Conservation (phyloP, 1,140 invertebrate species). For the Drosophila serrata region DNA sequence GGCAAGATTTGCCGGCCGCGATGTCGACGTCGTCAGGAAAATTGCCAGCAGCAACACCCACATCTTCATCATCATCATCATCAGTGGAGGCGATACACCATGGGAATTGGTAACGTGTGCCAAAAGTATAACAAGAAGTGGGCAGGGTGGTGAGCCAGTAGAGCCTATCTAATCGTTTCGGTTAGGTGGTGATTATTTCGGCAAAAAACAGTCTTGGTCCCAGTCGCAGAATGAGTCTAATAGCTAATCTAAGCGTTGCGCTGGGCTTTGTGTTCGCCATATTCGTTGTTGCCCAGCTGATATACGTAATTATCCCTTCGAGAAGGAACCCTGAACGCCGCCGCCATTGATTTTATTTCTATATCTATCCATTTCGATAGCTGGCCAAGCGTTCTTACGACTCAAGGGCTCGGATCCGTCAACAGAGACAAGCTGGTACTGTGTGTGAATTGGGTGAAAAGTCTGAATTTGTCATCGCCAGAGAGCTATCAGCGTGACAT, state of each 20-base stretch:
- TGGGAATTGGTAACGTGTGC: constrained; percentile 77
- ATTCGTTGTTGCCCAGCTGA: constrained; percentile 47
- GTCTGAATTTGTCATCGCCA: background rate
- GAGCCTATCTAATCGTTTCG: constrained; percentile 64
- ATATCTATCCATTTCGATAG: constrained; percentile 51
- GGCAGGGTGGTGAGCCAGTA: background rate
- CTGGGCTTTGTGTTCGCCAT: constrained; percentile 64
- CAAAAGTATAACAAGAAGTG: constrained; percentile 24
- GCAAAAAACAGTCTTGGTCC: constrained; percentile 23
- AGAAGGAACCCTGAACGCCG: background rate
- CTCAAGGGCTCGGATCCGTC: constrained; percentile 42
- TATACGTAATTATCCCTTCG: constrained; percentile 57
- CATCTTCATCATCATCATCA: background rate
- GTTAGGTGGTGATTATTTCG: constrained; percentile 39
- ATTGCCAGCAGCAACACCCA: constrained; percentile 5
- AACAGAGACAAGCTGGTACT: constrained; percentile 24
- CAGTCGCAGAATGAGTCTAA: constrained; percentile 59
- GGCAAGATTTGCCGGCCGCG: constrained; percentile 64
- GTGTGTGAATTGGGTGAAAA: constrained; percentile 10
- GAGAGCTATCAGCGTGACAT: constrained; percentile 2
- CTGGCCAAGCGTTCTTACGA: constrained; percentile 69
- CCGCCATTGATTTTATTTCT: constrained; percentile 28
- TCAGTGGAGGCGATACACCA: constrained; percentile 23
- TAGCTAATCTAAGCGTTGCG: constrained; percentile 46
- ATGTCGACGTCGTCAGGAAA: constrained; percentile 41